These are phyloP conservation scores for Gibbula magus DNA, from an alignment of 2,888 invertebrate species.

Conservation along the genomic window DNA sequence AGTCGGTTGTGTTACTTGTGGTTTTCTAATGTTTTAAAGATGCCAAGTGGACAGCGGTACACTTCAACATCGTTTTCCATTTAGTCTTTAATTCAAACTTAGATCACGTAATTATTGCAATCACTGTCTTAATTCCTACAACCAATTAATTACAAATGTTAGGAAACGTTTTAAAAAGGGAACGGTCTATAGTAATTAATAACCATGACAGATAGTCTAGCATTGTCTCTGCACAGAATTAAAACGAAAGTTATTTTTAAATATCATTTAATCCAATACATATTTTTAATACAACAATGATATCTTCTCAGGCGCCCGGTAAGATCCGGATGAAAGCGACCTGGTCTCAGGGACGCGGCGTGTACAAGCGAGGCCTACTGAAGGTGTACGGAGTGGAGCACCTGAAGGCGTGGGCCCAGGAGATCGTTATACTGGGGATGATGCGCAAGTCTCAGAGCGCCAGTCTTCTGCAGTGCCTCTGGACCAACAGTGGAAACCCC, in stretches of 20 bases:
- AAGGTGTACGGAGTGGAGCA: constrained; percentile 64
- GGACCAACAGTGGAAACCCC: constrained; percentile 68
- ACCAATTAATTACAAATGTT: too few species aligned
- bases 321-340: constrained; percentile 61
- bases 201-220: neutral
- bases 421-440: constrained; percentile 69
- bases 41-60: too few species aligned
- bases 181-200: neutral
- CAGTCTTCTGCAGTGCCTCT: constrained; percentile 66
- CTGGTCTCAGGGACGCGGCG: constrained; percentile 58
- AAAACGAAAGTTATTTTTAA: neutral
- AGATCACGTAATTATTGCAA: too few species aligned
- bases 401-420: constrained; percentile 68
- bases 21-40: too few species aligned
- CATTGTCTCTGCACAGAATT: neutral
- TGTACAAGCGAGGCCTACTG: constrained; percentile 59
- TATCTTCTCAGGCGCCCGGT: constrained; percentile 56
- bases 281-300: neutral
- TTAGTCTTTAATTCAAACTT: too few species aligned
- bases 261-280: neutral
- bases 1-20: too few species aligned
- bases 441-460: constrained; percentile 61
- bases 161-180: too few species aligned
- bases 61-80: too few species aligned
- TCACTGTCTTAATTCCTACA: too few species aligned